Evolutionary conservation across 2,797 vertebrate genomes (phyloP), one percentile per base, ranked within the genome.

Genomic region (Ammospiza maritima): DNA sequence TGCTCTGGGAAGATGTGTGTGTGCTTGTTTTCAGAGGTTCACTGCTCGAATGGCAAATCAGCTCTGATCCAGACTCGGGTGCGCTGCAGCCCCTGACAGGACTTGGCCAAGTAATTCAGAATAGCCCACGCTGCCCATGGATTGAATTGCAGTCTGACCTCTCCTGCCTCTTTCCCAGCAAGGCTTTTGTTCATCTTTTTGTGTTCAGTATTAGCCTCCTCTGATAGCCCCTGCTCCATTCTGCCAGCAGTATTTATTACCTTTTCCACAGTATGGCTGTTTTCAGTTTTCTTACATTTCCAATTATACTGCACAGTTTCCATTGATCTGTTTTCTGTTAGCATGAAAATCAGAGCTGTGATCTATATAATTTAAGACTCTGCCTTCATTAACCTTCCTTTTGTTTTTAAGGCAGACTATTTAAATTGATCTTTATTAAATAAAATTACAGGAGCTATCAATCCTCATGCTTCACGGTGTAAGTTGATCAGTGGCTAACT

Each of bases 301-400:
- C 96, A 97, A 96, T 97, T 97, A 97, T 85, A 96, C 91, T 81
- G 92, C 95, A 95, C 88, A 75, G 93, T 96, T 95, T 91, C 93
- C 96, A 97, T 97, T 96, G 96, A 97, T 97, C 97, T 96, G 95
- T 97, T 97, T 97, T 96, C 95, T 88, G 96, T 96, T 97, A 97
- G 94, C 94, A 96, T 96, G 96, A 95, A 97, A 97, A 96, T 96
- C 91, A 80, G 96, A 97, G 79, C 95, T 95, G 93, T 97, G 96
- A 97, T 97, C 96, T 97, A 94, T 97, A 97, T 96, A 96, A 97
- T 96, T 97, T 96, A 97, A 96, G 94, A 96, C 94, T 95, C 95
- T 96, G 92, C 96, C 91, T 97, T 97, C 94, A 96, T 97, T 97
- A 97, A 97, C 95, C 94, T 95, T 96, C 95, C 88, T 96, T 96